These are phyloP conservation scores for Trachurus trachurus DNA, from an alignment of 2,797 vertebrate species.

Conservation along the genomic window DNA sequence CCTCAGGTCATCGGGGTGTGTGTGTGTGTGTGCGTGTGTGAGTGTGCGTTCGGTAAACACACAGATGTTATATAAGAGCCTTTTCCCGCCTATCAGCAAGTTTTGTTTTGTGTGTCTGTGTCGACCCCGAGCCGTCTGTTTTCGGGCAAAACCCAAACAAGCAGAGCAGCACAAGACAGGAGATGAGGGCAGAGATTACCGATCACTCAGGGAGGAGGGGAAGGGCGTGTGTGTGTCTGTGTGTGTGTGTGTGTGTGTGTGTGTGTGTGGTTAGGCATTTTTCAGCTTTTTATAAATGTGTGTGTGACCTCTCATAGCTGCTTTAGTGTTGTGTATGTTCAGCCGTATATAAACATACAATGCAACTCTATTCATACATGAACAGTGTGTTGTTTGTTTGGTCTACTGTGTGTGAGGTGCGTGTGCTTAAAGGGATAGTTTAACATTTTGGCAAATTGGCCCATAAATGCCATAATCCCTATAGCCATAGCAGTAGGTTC, in stretches of 20 bases:
- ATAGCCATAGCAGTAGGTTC: no score
- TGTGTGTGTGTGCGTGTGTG: constrained; percentile 33
- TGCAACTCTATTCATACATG: not conserved
- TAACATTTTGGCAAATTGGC: no score
- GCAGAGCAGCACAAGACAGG: constrained; percentile 58
- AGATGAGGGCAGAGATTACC: constrained; percentile 79
- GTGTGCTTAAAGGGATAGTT: constrained; percentile 17
- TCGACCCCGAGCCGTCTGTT: constrained; percentile 63
- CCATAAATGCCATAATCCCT: no score
- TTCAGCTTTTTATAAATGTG: constrained; percentile 6
- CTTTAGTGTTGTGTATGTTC: not conserved
- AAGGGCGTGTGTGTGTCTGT: constrained; percentile 36
- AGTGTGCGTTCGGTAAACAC: constrained; percentile 62
- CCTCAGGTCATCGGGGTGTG: constrained; percentile 41
- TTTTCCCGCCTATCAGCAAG: constrained; percentile 61
- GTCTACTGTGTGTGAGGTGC: constrained; percentile 38
- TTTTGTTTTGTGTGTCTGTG: constrained; percentile 73
- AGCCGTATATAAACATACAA: not conserved
- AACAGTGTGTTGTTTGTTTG: constrained; percentile 40
- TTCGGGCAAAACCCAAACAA: constrained; percentile 84
- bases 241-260: not conserved
- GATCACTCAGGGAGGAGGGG: constrained; percentile 38
- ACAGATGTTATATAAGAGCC: constrained; percentile 67
- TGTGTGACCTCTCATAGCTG: not conserved
- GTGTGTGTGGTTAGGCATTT: constrained; percentile 18